Conservation (phyloP, 2,888 invertebrate species). For the Leuctra nigra region DNA sequence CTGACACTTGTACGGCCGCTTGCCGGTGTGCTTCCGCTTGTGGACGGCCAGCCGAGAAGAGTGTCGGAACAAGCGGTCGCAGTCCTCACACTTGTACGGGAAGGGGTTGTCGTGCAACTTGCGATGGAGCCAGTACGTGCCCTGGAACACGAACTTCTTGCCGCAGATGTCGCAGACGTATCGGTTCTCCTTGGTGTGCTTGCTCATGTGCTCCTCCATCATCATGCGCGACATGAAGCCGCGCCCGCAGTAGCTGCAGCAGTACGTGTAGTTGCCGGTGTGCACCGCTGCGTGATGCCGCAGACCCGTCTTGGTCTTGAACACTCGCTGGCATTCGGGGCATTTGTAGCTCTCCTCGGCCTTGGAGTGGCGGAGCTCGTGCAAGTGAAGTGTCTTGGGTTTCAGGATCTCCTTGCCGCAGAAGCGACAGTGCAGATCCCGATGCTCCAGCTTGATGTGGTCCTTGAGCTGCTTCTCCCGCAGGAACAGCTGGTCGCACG, state of each 20-base stretch:
- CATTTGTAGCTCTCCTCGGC: constrained; percentile 28
- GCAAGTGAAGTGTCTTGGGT: constrained; percentile 26
- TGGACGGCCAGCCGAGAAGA: constrained; percentile 34
- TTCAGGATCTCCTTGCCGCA: constrained; percentile 29
- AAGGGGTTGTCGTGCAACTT: constrained; percentile 30
- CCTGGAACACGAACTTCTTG: constrained; percentile 30
- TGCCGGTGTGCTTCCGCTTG: constrained; percentile 43
- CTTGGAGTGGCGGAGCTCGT: constrained; percentile 28
- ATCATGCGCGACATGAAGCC: constrained; percentile 31
- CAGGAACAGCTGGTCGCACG: constrained; percentile 22
- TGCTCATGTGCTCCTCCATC: constrained; percentile 30
- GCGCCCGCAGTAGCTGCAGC: constrained; percentile 30
- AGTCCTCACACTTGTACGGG: constrained; percentile 31
- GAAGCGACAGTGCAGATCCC: constrained; percentile 28
- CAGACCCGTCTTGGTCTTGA: constrained; percentile 30
- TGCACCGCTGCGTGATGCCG: constrained; percentile 29
- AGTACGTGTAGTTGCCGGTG: constrained; percentile 30
- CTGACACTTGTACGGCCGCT: constrained; percentile 42
- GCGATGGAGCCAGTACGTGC: constrained; percentile 22
- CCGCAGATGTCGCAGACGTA: constrained; percentile 32
- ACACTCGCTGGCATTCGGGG: constrained; percentile 27
- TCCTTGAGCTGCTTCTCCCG: constrained; percentile 27
- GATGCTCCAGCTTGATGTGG: constrained; percentile 24
- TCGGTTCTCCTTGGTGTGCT: constrained; percentile 30
- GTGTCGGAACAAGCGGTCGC: constrained; percentile 29